Base-by-base conservation (phyloP, 2,113 vertebrate species). In the Conger conger region DNA sequence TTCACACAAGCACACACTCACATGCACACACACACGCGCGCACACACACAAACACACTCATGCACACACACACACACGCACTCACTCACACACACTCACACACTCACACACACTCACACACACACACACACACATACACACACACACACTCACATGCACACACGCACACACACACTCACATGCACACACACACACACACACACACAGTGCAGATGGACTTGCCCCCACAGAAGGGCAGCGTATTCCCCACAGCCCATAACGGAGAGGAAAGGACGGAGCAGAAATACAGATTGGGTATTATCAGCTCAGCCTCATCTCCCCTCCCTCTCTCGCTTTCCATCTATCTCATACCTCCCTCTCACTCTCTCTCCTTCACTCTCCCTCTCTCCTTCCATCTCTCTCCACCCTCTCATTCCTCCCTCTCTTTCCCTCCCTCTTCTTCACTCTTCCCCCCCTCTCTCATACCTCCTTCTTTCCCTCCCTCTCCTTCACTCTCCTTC, bases 281-380 rank as follows among this genome's bases (percentile, higher is more conserved):
- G 68, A 33, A 73, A 27, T n/a, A n/a, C 0, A 73, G 68, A 73
- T 33, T 73, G 68, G 68, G 8, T 30, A 27, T 73, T 73, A 73
- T 73, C 68, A 7, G 68, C 68, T 23, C 18, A 63, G 57, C 57
- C 20, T 63, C 57, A 15, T 63, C n/a, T n/a, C 54, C 37, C 81
- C 60, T 68, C 81, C 33, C 50, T 15, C 81, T 33, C n/a, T 33
- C 23, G 35, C 45, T 60, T 4, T 79, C 53, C 42, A n/a, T 11
- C 27, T 86, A 82, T 53, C 80, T 60, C 84, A n/a, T n/a, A n/a
- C n/a, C 8, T 36, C 33, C 50, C 37, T 30, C 8, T 36, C 45
- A 42, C 11, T 79, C 53, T 38, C 57, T 20, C n/a, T 82, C 87
- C n/a, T n/a, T n/a, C n/a, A 54, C 81, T 60, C 84, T 80, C 80